A percentile compares a stretch with the other conserved stretches of the same genome.
phyloP scores from a whole-genome alignment of 1,140 invertebrate genomes.

The Leptinotarsa texana region DNA sequence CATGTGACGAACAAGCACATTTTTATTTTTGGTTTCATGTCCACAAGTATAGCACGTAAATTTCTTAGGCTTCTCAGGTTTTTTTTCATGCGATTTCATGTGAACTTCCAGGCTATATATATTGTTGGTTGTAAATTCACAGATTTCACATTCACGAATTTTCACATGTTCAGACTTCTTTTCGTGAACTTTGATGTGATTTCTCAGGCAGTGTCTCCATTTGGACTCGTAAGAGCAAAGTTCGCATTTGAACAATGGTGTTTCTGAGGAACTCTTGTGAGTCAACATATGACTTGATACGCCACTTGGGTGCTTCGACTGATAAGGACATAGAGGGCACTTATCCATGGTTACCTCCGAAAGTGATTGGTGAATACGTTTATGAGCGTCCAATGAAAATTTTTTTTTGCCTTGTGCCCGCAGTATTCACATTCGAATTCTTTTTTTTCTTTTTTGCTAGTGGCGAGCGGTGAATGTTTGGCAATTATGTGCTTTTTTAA shows the following conservation, averaged over 20 bases:
- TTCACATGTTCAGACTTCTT: neutral
- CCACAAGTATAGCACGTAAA: neutral
- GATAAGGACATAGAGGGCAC: neutral
- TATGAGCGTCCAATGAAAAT: neutral
- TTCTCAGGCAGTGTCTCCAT: neutral
- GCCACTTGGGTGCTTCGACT: neutral
- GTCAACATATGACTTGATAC: neutral
- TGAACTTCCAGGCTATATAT: neutral
- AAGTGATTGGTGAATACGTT: neutral
- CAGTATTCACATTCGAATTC: neutral
- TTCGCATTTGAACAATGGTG: neutral
- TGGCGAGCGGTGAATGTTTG: neutral
- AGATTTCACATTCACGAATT: neutral
- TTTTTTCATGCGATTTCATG: neutral
- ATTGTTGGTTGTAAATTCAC: neutral
- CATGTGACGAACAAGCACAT: neutral
- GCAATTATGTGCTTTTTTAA: neutral
- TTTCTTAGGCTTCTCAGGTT: neutral
- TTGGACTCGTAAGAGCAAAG: neutral
- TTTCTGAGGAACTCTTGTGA: slow-evolving; percentile 3
- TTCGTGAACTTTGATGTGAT: neutral
- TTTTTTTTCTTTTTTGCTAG: neutral
- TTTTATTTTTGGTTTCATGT: neutral
- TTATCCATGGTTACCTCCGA: neutral
- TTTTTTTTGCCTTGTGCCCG: neutral